Conservation (phyloP, 2,113 vertebrate species). For the Poecile atricapillus region DNA sequence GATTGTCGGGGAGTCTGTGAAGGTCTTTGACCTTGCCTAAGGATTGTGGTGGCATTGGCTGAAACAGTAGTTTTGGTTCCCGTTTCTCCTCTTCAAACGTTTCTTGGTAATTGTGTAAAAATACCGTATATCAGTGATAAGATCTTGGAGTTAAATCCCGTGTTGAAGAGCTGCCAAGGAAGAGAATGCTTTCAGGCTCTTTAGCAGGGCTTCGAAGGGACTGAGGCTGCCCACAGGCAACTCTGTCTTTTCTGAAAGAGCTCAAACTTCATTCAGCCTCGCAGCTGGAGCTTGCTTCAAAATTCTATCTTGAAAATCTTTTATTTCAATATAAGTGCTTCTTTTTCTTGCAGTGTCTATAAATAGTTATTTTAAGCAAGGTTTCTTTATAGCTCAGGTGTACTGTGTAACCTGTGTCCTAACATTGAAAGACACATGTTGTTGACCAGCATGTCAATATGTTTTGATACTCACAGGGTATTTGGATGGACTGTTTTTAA, state of each 20-base stretch:
- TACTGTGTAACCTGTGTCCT: background rate
- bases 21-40: background rate
- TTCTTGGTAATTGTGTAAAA: conserved; percentile 12
- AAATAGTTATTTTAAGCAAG: background rate
- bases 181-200: background rate
- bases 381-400: background rate
- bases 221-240: background rate
- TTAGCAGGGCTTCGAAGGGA: background rate
- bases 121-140: background rate
- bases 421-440: background rate
- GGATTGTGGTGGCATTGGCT: background rate
- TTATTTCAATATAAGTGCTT: background rate
- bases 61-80: background rate
- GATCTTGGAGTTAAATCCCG: background rate
- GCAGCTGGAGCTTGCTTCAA: background rate
- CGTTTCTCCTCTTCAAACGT: background rate
- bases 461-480: background rate
- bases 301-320: background rate
- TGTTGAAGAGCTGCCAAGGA: background rate
- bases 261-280: background rate
- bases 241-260: background rate
- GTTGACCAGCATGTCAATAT: background rate
- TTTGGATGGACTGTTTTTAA: background rate
- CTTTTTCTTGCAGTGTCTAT: background rate
- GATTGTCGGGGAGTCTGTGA: background rate